Percentiles rank a stretch among this genome's conserved stretches.
Evolutionary conservation across 2,888 invertebrate species (phyloP).

Genomic region (Thumatha senex): DNA sequence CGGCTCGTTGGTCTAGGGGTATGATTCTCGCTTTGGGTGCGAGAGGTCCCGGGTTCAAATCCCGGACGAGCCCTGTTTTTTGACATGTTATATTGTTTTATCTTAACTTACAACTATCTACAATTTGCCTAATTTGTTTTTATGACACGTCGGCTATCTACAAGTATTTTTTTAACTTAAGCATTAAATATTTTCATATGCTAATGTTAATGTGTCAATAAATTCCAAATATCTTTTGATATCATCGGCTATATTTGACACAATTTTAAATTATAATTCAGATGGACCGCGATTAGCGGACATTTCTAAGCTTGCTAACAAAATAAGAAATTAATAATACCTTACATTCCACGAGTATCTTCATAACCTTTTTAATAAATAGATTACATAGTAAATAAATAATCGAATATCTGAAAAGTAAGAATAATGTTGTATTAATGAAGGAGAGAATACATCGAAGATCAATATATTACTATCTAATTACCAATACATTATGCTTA

Average conservation of each 20-base stretch:
- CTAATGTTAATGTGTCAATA: constrained; percentile 27
- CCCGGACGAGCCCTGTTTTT: constrained; percentile 17
- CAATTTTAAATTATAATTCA: constrained; percentile 27
- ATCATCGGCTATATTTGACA: constrained; percentile 28
- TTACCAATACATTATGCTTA: constrained; percentile 80
- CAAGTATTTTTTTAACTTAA: constrained; percentile 20
- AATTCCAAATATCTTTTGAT: constrained; percentile 22
- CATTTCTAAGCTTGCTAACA: constrained; percentile 28
- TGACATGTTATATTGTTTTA: background rate
- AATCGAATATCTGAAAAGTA: constrained; percentile 65
- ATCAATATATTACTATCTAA: constrained; percentile 75
- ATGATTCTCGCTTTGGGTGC: constrained; percentile 74
- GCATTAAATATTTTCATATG: constrained; percentile 22
- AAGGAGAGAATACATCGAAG: constrained; percentile 66
- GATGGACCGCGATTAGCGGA: constrained; percentile 24
- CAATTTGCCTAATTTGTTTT: background rate
- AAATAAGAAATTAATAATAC: constrained; percentile 41
- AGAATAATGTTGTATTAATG: constrained; percentile 73
- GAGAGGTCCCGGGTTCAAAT: constrained; percentile 78
- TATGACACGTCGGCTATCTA: constrained; percentile 7
- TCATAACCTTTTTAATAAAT: constrained; percentile 20
- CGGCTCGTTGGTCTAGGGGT: constrained; percentile 73
- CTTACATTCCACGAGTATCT: constrained; percentile 27
- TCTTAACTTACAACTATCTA: background rate
- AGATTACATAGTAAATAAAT: constrained; percentile 52